Percentiles rank a stretch among this genome's conserved stretches.
Evolutionary conservation across 2,888 invertebrate genomes (phyloP).

Genomic region (Monoplex corrugatus): DNA sequence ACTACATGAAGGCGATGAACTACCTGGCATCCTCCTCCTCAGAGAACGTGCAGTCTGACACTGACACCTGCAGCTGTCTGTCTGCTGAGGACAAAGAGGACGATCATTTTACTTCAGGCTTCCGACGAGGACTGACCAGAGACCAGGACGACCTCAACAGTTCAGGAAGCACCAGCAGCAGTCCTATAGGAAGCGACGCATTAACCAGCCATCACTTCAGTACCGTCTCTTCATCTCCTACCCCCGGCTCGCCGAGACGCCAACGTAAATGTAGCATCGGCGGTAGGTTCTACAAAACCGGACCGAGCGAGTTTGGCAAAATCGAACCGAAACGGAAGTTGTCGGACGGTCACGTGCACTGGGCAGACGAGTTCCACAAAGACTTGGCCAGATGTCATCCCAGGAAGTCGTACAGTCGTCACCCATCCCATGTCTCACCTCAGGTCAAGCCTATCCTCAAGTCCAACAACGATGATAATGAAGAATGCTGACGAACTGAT

Average conservation of each 20-base stretch:
- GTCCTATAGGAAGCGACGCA: not conserved
- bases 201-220: not conserved
- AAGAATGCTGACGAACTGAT: not conserved
- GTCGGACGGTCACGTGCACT: conserved; percentile 53
- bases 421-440: conserved; percentile 33
- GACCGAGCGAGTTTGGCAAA: conserved; percentile 27
- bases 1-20: conserved; percentile 41
- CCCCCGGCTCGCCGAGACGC: not conserved
- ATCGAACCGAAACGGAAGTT: conserved; percentile 31
- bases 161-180: conserved; percentile 13
- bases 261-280: not conserved
- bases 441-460: conserved; percentile 52
- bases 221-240: not conserved
- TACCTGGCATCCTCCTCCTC: conserved; percentile 22
- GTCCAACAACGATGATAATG: conserved; percentile 16
- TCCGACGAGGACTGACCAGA: conserved; percentile 33
- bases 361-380: conserved; percentile 54
- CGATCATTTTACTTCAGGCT: conserved; percentile 1
- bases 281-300: conserved; percentile 1
- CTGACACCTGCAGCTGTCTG: not conserved
- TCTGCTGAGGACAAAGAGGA: not conserved
- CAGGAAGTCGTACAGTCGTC: conserved; percentile 46
- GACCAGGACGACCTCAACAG: not conserved
- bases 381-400: conserved; percentile 48
- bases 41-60: not conserved